These are phyloP conservation scores for Pyrocephalus nanus DNA, from an alignment of 2,797 vertebrate species.

Conservation along the genomic window DNA sequence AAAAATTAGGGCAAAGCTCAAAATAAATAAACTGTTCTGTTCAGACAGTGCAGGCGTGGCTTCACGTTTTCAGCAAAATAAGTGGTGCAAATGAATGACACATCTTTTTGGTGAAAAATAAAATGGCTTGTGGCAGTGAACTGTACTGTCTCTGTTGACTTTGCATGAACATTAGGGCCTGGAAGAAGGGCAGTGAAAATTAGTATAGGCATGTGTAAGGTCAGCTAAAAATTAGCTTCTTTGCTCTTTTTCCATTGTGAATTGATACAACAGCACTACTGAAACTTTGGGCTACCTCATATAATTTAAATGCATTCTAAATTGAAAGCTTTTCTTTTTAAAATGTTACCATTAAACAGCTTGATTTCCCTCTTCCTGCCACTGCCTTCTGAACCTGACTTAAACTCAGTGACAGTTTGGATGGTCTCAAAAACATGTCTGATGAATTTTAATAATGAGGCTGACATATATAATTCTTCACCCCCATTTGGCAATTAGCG, in stretches of 20 bases:
- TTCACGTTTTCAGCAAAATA: not conserved
- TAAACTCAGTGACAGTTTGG: not conserved
- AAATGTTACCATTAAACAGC: not conserved
- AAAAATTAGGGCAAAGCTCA: not conserved
- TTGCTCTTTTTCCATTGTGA: not conserved
- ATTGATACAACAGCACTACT: not conserved
- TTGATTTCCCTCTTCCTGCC: not conserved
- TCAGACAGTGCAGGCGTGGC: not conserved
- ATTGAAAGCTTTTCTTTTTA: not conserved
- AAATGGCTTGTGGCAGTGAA: not conserved
- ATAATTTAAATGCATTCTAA: not conserved
- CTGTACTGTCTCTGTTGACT: not conserved
- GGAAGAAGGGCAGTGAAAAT: not conserved
- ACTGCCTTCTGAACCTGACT: not conserved
- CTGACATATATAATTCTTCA: not conserved
- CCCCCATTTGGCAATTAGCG: not conserved
- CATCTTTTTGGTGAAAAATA: not conserved
- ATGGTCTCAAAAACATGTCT: not conserved
- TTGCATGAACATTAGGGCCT: rapidly evolving
- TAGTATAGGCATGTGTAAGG: not conserved
- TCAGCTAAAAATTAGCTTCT: not conserved
- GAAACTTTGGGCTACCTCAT: not conserved
- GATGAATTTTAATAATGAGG: not conserved
- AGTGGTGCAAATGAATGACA: not conserved
- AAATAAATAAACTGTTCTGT: not conserved